Evolutionary conservation across 2,888 invertebrate species (phyloP), one percentile per base, ranked within the genome.

Genomic region (Drosophila nr. medialis): DNA sequence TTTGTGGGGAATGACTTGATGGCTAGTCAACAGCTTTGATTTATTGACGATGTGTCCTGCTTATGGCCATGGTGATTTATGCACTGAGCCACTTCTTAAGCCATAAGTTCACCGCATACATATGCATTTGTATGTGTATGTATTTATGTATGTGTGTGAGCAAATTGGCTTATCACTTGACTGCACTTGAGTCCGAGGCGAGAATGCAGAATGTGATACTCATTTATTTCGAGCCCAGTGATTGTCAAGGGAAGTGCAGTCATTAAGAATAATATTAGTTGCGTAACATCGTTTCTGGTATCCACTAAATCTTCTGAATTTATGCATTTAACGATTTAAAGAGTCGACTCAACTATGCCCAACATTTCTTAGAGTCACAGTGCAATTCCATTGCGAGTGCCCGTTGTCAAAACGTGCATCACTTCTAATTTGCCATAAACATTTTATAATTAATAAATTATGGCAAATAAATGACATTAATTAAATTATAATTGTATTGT

Each of bases 11-110:
- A 29, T 63, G 81, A 58, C 51, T 72, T 70, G 75, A 74, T 68
- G 77, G 54, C 65, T 48, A 68, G 71, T 69, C 77, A 86, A 67
- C 70, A 63, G 80, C 55, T 64, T 59, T 86, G 83, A 88, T 86
- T 88, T 87, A 86, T 86, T 72, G 75, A 45, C 18, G 59, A 55
- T 72, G 66, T 77, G 66, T 18, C 56, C 72, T 53, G 72, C 36
- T 50, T 64, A 42, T 56, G 38, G 49, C 54, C 38, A 29, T 54
- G 58, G 55, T 87, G 86, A 85, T 85, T 83, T 80, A 87, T 85
- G 81, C 61, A 56, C 48, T 29, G 21, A 38, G 24, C 30, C 15
- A 58, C 58, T 58, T 59, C 60, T 50, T 61, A 21, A 51, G 49
- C 45, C 68, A 79, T 75, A 50, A 70, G 80, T 70, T 80, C 27